These are phyloP conservation scores for Datnioides undecimradiatus DNA, from an alignment of 2,113 vertebrate species.

Conservation along the genomic window DNA sequence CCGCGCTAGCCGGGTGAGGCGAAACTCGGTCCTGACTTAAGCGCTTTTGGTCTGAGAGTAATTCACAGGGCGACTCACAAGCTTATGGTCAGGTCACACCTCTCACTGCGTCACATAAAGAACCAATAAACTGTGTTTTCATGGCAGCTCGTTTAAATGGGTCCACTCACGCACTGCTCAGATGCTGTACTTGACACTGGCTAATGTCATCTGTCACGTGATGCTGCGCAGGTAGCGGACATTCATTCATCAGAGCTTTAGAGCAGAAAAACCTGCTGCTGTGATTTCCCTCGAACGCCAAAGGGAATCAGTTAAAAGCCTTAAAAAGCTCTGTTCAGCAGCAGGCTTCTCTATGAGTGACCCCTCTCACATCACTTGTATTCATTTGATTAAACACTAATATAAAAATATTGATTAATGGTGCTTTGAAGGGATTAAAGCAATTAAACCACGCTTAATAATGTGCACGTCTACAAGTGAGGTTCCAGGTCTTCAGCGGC, in stretches of 20 bases:
- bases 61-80: too few relatives aligned
- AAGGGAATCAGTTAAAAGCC: conserved; percentile 1
- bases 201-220: too few relatives aligned
- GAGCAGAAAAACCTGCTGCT: not conserved
- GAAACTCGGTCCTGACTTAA: too few relatives aligned
- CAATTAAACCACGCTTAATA: conserved; percentile 11
- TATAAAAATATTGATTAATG: conserved; percentile 5
- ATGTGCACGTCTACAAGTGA: not conserved
- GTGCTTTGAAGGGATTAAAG: conserved; percentile 3
- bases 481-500: not conserved
- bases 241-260: not conserved
- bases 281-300: not conserved
- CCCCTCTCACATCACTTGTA: not conserved
- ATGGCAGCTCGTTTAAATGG: too few relatives aligned
- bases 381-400: conserved; percentile 26
- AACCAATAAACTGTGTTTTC: not conserved
- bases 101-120: not conserved
- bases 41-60: not conserved
- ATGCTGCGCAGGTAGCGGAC: not conserved
- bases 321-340: not conserved
- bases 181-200: not conserved
- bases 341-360: not conserved
- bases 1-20: too few relatives aligned
- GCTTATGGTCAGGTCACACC: too few relatives aligned
- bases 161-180: too few relatives aligned